Evolutionary conservation across 92 coral and sea anemone genomes (phyloP).

Genomic region (Heliopora coerulea): DNA sequence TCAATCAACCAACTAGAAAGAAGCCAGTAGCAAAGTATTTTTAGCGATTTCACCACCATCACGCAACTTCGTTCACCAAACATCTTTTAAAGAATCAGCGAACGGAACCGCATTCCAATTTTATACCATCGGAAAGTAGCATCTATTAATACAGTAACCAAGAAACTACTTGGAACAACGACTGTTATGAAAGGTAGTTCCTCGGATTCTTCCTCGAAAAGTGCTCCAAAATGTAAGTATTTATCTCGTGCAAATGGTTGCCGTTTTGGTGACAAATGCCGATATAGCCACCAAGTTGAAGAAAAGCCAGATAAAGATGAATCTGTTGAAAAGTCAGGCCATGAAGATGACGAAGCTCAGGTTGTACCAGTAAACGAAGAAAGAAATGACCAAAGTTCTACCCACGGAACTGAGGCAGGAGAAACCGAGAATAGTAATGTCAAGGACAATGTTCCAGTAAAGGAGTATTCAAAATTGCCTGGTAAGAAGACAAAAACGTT

Average conservation of each 20-base stretch:
- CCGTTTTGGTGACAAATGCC: slow-evolving; percentile 72
- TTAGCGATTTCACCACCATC: too few species aligned
- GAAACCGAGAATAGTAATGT: too few species aligned
- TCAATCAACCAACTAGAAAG: too few species aligned
- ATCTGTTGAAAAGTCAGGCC: background rate
- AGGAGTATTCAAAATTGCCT: background rate
- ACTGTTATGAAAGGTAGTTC: background rate
- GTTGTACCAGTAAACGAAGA: background rate
- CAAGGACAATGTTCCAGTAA: background rate
- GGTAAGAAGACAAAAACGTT: slow-evolving; percentile 1
- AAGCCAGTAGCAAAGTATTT: too few species aligned
- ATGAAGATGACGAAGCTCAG: background rate
- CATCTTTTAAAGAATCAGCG: too few species aligned
- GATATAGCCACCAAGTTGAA: background rate
- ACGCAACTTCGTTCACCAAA: too few species aligned
- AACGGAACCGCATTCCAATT: too few species aligned
- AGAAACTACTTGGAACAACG: background rate
- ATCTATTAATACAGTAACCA: too few species aligned
- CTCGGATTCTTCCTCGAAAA: background rate
- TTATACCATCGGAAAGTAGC: too few species aligned
- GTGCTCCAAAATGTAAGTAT: slow-evolving; percentile 56
- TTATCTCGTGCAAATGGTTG: slow-evolving; percentile 57
- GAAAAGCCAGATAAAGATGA: background rate
- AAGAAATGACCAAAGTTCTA: background rate
- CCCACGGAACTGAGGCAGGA: background rate